These are phyloP conservation scores for Drosophila pruinosa DNA, from an alignment of 1,140 invertebrate genomes.

Conservation along the genomic window DNA sequence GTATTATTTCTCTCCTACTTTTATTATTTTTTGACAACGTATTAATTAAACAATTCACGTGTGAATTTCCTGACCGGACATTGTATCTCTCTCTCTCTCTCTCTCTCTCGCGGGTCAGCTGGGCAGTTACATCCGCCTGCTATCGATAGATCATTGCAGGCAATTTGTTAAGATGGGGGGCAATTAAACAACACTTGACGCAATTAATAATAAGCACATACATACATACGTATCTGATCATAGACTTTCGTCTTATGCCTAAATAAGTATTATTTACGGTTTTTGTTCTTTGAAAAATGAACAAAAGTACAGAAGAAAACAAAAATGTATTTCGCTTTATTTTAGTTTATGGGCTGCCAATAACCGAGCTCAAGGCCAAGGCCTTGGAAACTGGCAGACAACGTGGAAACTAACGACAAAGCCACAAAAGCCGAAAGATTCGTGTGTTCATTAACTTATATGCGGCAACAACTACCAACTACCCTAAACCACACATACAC, in stretches of 20 bases:
- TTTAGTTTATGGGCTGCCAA: constrained; percentile 49
- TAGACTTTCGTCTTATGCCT: constrained; percentile 9
- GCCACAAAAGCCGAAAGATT: constrained; percentile 11
- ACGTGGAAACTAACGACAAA: constrained; percentile 15
- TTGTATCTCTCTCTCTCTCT: background rate
- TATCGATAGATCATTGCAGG: constrained; percentile 11
- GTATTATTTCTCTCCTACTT: constrained; percentile 2
- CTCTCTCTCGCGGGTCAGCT: too few species aligned
- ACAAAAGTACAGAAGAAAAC: constrained; percentile 1
- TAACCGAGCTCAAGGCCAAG: constrained; percentile 52
- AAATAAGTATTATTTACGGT: constrained; percentile 5
- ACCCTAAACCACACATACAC: constrained; percentile 15
- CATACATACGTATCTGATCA: background rate
- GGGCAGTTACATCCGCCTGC: constrained; percentile 31
- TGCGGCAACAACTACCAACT: constrained; percentile 46
- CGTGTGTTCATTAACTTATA: constrained; percentile 51
- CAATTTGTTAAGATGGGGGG: background rate
- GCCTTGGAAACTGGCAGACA: constrained; percentile 16
- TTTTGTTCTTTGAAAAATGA: constrained; percentile 17
- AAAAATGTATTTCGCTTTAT: constrained; percentile 28
- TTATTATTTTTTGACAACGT: constrained; percentile 20
- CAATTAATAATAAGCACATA: background rate
- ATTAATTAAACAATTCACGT: constrained; percentile 65
- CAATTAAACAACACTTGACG: constrained; percentile 7
- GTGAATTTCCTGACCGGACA: constrained; percentile 58